Percentiles rank a stretch among this genome's conserved stretches.
These are phyloP conservation scores for Dendronephthya gigantea DNA, from an alignment of 64 coral and sea anemone species.

Conservation along the genomic window DNA sequence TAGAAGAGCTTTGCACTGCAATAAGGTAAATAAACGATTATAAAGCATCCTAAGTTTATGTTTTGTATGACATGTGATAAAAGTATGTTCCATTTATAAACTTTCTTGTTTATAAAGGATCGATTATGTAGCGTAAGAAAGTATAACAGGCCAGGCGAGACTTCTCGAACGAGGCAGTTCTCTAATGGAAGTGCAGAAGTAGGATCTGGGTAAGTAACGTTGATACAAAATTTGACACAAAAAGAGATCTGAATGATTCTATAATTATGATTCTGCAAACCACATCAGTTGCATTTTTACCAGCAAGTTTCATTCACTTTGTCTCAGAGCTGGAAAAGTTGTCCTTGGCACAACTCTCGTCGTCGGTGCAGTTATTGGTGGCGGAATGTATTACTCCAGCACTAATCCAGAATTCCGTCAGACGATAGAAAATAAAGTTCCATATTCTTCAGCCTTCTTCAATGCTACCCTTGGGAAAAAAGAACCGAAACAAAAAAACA, in stretches of 20 bases:
- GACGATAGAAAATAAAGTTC: background rate
- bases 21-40: background rate
- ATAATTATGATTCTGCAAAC: background rate
- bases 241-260: no score
- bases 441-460: background rate
- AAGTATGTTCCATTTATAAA: background rate
- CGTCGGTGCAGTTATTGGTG: background rate
- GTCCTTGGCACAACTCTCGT: background rate
- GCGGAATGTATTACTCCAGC: background rate
- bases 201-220: background rate
- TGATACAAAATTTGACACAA: background rate
- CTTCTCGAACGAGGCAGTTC: background rate
- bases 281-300: no score
- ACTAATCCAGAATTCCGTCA: background rate
- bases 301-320: background rate
- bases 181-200: background rate
- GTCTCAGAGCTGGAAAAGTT: background rate
- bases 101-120: background rate
- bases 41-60: background rate
- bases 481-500: background rate
- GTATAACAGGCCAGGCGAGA: background rate
- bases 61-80: background rate
- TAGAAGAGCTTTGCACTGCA: background rate
- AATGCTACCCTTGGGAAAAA: background rate
- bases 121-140: background rate